phyloP scores from a whole-genome alignment of 2,888 invertebrate species.

The Abrostola tripartita region DNA sequence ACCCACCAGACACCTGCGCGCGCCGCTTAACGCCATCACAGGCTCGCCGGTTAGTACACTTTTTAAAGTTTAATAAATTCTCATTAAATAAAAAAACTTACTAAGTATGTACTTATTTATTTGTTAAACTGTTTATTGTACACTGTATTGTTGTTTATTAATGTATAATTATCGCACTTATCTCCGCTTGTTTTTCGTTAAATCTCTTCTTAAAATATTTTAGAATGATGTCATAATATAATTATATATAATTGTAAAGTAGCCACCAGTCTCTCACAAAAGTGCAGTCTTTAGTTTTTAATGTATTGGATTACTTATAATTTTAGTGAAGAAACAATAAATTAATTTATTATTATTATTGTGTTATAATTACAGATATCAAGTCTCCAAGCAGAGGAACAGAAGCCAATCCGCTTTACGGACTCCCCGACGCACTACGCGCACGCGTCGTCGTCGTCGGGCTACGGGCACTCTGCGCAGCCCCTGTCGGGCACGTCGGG shows the following conservation, averaged over 20 bases:
- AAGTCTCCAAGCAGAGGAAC: slow-evolving; percentile 86
- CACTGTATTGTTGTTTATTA: no score
- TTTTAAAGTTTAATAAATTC: not conserved
- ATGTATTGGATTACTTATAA: not conserved
- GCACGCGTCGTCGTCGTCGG: slow-evolving; percentile 83
- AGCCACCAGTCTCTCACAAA: no score
- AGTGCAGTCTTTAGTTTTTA: no score
- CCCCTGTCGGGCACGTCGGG: slow-evolving; percentile 87
- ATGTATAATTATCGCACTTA: no score
- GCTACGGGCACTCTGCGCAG: slow-evolving; percentile 84
- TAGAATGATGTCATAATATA: no score
- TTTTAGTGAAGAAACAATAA: not conserved
- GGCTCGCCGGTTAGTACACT: slow-evolving; percentile 83
- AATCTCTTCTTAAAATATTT: no score
- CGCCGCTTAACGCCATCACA: slow-evolving; percentile 87
- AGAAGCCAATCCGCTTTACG: slow-evolving; percentile 91
- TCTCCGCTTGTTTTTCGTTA: no score
- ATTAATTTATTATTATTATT: not conserved
- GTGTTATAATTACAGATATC: slow-evolving; percentile 71
- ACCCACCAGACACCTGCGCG: slow-evolving; percentile 92
- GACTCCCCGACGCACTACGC: slow-evolving; percentile 92
- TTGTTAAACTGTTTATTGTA: no score
- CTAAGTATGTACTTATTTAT: no score
- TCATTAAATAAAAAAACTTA: no score
- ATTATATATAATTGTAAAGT: no score